Base-by-base conservation (phyloP, 2,888 invertebrate species). In the Itoplectis maculator region DNA sequence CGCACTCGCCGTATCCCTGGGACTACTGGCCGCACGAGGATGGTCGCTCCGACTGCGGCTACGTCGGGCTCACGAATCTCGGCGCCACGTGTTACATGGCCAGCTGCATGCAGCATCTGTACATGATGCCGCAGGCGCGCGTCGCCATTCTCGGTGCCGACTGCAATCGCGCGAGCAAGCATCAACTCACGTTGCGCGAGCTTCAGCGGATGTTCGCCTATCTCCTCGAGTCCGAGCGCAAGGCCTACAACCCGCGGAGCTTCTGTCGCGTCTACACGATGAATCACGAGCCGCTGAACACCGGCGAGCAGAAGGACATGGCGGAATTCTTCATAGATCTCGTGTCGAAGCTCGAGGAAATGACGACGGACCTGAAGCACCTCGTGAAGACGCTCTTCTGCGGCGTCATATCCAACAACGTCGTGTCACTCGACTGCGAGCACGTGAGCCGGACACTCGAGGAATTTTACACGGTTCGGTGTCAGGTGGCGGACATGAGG, bases 11-110 rank as follows among this genome's bases (percentile, higher is more conserved):
- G 0, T 98, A 98, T 93, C 97, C 98, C 0, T 99, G 98, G 98
- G 99, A 99, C 93, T 98, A 98, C 93, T 99, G 99, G 99, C 99
- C 99, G 2, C 97, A 98, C 82, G 99, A 99, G 90, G 99, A 98
- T 92, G 98, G 98, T 0, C 95, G 99, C 0, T 97, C 98, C 0
- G 97, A 98, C 90, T 98, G 98, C 92, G 99, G 99, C 11, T 98
- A 97, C 93, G 98, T 98, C 0, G 99, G 99, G 0, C 94, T 99
- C 4, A 98, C 98, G 0, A 99, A 99, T 93, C 94, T 99, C 15
- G 99, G 99, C 35, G 99, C 99, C 35, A 99, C 99, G 0, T 99
- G 99, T 92, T 99, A 99, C 93, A 98, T 99, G 98, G 99, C 99
- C 9, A 98, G 98, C 2, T 98, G 98, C 90, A 97, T 99, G 96